Percentiles rank a stretch among this genome's conserved stretches.
Evolutionary conservation across 2,113 vertebrate species (phyloP).

Genomic region (Catharus bicknelli): DNA sequence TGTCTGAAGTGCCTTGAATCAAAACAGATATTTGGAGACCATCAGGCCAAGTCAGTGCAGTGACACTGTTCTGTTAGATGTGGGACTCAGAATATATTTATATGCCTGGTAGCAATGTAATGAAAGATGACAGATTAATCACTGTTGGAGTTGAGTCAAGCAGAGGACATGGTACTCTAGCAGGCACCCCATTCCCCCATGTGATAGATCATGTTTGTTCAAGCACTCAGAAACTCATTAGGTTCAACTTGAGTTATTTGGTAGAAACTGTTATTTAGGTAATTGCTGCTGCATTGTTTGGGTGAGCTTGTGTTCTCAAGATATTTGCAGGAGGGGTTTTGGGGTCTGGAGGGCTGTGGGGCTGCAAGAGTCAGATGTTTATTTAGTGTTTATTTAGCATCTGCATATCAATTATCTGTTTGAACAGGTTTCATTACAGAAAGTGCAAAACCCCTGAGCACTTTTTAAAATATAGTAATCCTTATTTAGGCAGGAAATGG

Average conservation of each 20-base stretch:
- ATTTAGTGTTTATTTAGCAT: constrained; percentile 57
- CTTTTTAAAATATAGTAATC: constrained; percentile 61
- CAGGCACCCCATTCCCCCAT: neutral
- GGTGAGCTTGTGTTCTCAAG: neutral
- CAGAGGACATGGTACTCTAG: constrained; percentile 16
- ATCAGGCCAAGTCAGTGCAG: neutral
- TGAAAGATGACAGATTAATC: constrained; percentile 69
- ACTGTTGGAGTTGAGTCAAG: constrained; percentile 50
- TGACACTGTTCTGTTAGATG: neutral
- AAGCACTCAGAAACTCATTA: constrained; percentile 62
- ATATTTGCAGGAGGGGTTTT: neutral
- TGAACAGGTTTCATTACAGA: constrained; percentile 67
- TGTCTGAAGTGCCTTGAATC: neutral
- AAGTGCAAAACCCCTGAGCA: constrained; percentile 29
- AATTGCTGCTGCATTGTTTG: neutral
- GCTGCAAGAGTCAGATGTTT: constrained; percentile 21
- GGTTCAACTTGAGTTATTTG: constrained; percentile 20
- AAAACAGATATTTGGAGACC: neutral
- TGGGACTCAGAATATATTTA: constrained; percentile 39
- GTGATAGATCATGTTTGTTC: constrained; percentile 38
- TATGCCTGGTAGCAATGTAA: constrained; percentile 26
- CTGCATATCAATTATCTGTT: constrained; percentile 59
- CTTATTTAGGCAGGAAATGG: constrained; percentile 48
- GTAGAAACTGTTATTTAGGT: neutral
- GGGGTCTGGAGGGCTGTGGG: neutral